phyloP scores from a whole-genome alignment of 2,888 invertebrate genomes.

The Calameuta pallipes region DNA sequence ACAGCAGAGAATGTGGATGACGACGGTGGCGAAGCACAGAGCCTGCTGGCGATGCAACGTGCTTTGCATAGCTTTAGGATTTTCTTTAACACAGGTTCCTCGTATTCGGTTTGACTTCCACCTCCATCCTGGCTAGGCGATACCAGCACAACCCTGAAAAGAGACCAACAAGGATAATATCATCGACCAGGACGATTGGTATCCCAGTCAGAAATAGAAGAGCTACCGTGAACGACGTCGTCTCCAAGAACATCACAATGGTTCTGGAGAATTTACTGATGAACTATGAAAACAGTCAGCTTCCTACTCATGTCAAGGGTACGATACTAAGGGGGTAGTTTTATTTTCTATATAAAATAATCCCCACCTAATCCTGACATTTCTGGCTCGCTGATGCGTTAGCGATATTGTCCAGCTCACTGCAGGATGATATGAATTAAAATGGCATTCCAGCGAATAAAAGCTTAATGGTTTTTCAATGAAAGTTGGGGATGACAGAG shows the following conservation, averaged over 20 bases:
- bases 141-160: neutral
- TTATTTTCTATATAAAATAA: conserved; percentile 11
- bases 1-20: neutral
- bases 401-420: neutral
- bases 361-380: neutral
- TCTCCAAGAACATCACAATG: conserved; percentile 86
- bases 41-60: conserved; percentile 2
- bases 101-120: conserved; percentile 24
- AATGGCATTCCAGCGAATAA: neutral
- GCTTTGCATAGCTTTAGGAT: conserved; percentile 3
- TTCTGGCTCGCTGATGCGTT: neutral
- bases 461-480: neutral
- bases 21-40: neutral
- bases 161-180: neutral
- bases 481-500: neutral
- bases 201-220: conserved; percentile 56
- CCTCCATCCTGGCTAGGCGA: conserved; percentile 28
- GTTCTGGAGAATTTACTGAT: conserved; percentile 88
- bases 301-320: conserved; percentile 92
- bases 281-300: conserved; percentile 89
- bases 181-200: neutral
- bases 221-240: conserved; percentile 74
- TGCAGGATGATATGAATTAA: neutral
- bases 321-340: conserved; percentile 30
- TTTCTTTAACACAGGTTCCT: conserved; percentile 31